phyloP scores from a whole-genome alignment of 2,113 vertebrate species.

The Myotis brandtii region DNA sequence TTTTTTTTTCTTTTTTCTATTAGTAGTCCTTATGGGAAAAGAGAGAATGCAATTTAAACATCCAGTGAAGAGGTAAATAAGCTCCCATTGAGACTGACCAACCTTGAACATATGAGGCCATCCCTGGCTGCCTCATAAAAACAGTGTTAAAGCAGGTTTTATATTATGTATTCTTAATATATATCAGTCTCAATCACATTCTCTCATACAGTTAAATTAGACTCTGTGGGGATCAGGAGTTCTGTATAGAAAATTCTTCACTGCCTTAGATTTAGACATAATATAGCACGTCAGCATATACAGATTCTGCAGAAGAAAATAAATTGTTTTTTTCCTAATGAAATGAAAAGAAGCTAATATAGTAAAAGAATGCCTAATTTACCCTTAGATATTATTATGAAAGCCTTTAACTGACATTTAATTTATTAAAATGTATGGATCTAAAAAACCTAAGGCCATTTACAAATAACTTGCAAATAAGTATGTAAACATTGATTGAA shows the following conservation, averaged over 20 bases:
- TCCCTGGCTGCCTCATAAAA: not conserved
- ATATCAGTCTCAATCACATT: not conserved
- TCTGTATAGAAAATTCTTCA: not conserved
- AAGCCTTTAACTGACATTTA: slow-evolving; percentile 10
- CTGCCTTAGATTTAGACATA: not conserved
- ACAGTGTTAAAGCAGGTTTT: not conserved
- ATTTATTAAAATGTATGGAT: slow-evolving; percentile 52
- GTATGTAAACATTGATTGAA: slow-evolving; percentile 32
- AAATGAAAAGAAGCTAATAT: slow-evolving; percentile 41
- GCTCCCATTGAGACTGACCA: not conserved
- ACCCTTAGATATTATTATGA: slow-evolving; percentile 15
- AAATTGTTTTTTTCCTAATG: not conserved
- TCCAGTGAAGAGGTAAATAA: not conserved
- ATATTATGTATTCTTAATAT: not conserved
- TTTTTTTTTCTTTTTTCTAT: not conserved
- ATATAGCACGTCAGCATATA: not conserved
- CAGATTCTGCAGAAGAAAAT: not conserved
- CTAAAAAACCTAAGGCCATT: slow-evolving; percentile 35
- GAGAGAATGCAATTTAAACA: not conserved
- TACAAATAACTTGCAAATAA: slow-evolving; percentile 67
- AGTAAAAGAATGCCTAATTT: not conserved
- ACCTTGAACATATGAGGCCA: not conserved
- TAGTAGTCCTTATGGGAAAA: not conserved
- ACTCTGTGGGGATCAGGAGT: not conserved
- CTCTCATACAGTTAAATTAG: not conserved